Base-by-base conservation (phyloP, 2,888 invertebrate genomes). In the Tachina lurida region DNA sequence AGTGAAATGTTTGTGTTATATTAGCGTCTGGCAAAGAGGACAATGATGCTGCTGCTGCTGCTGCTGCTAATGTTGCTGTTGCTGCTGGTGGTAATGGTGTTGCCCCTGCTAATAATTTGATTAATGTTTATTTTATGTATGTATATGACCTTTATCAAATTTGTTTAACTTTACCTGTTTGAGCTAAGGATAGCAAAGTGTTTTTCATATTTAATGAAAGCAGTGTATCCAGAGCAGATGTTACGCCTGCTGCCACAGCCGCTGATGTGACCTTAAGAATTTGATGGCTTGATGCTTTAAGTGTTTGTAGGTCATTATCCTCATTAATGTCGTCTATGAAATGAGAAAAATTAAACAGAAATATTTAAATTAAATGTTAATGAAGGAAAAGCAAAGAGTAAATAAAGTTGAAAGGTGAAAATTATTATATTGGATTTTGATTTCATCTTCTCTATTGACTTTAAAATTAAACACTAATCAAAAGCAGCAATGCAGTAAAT, bases 81-180 rank as follows among this genome's bases (percentile, higher is more conserved):
- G 31, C 31, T 31, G 7, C 0, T 31, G 31, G 3, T 17, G 17
- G 10, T 71, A 43, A 19, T 54, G 49, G 2, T 70, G 68, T 0
- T 65, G 45, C 43, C 45, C 15, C 2, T 22, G 56, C 17, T 43
- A 10, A 0, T 31, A 22, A n/a, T 62, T 45, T 45, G 19, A n/a
- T 58, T 45, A 17, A 45, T 45, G 39, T 12, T 15, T 74, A 17
- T 47, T 63, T 31, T n/a, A 8, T 31, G 0, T n/a, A 8, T 31
- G 0, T 31, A 31, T 52, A 47, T 41, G 22, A 17, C 3, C 22
- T 41, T 62, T 39, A 41, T 68, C 39, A 54, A n/a, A 43, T 62
- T 58, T 52, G 22, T 52, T 90, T 89, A 88, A 87, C 86, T 88
- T 90, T 88, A 86, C 83, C 88, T 88, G 87, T 86, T 88, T 87